These are phyloP conservation scores for Hippocampus abdominalis DNA, from an alignment of 2,113 vertebrate genomes.

Conservation along the genomic window DNA sequence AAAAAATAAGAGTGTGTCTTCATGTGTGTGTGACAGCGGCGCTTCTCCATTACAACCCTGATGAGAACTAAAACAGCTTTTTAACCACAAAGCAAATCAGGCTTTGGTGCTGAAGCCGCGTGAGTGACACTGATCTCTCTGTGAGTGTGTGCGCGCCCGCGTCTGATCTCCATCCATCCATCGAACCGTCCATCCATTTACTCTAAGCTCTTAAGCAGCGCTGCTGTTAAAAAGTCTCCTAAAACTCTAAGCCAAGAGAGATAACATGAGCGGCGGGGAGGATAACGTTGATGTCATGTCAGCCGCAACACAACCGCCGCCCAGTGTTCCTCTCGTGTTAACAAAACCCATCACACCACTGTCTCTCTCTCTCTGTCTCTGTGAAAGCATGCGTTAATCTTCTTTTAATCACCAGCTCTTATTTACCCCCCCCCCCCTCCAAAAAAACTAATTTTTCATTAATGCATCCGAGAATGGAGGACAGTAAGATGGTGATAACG, in stretches of 20 bases:
- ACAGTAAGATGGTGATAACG: constrained; percentile 45
- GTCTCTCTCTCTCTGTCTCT: constrained; percentile 60
- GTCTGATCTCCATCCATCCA: constrained; percentile 54
- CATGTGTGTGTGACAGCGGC: constrained; percentile 39
- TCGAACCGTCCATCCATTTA: constrained; percentile 69
- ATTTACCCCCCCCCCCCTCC: constrained; percentile 50
- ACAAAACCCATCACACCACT: constrained; percentile 72
- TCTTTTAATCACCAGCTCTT: constrained; percentile 72
- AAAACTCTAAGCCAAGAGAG: constrained; percentile 71
- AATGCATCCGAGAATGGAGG: constrained; percentile 44
- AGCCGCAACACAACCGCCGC: constrained; percentile 66
- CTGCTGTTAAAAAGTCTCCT: constrained; percentile 69
- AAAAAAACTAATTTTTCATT: constrained; percentile 57
- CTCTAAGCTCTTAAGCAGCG: constrained; percentile 71
- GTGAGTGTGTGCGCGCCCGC: constrained; percentile 12
- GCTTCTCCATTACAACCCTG: constrained; percentile 62
- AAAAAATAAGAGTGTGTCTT: not conserved
- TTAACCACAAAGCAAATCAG: constrained; percentile 68
- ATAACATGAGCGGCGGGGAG: constrained; percentile 69
- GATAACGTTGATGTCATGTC: constrained; percentile 73
- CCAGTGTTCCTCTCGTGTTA: constrained; percentile 64
- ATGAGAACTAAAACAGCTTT: constrained; percentile 67
- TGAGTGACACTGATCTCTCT: constrained; percentile 69
- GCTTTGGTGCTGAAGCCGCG: constrained; percentile 53
- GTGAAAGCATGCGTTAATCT: constrained; percentile 67